Conservation (phyloP, 1,140 invertebrate species). For the Tetragnatha versicolor region DNA sequence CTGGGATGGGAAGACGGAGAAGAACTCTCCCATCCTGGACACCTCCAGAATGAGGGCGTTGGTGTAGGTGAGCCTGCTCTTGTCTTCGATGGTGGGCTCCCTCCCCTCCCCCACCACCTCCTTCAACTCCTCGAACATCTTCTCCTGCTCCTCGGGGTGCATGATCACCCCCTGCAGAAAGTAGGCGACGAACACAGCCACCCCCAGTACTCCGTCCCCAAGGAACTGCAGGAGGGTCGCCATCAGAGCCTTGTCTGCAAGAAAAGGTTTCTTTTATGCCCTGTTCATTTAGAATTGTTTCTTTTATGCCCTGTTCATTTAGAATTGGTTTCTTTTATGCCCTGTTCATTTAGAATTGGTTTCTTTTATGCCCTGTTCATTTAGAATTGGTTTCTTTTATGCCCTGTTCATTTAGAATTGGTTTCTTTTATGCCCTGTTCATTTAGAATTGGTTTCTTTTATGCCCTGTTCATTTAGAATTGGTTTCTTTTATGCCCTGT, state of each 20-base stretch:
- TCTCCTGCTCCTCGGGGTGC: conserved; percentile 39
- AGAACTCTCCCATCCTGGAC: conserved; percentile 5
- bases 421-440: no score
- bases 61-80: conserved; percentile 22
- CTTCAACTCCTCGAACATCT: conserved; percentile 6
- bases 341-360: no score
- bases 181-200: background rate
- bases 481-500: no score
- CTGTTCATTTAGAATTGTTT: no score
- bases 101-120: background rate
- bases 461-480: no score
- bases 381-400: no score
- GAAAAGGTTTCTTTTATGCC: no score
- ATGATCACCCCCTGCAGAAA: background rate
- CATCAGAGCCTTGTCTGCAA: background rate
- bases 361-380: no score
- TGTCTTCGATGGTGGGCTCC: conserved; percentile 29
- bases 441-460: no score
- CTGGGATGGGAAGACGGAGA: background rate
- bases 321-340: no score
- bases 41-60: conserved; percentile 25
- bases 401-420: no score
- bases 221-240: conserved; percentile 6
- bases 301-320: no score
- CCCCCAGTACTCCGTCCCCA: conserved; percentile 3